These are phyloP conservation scores for Trididemnum clinides DNA, from an alignment of 23 tunicate genomes.

Conservation along the genomic window DNA sequence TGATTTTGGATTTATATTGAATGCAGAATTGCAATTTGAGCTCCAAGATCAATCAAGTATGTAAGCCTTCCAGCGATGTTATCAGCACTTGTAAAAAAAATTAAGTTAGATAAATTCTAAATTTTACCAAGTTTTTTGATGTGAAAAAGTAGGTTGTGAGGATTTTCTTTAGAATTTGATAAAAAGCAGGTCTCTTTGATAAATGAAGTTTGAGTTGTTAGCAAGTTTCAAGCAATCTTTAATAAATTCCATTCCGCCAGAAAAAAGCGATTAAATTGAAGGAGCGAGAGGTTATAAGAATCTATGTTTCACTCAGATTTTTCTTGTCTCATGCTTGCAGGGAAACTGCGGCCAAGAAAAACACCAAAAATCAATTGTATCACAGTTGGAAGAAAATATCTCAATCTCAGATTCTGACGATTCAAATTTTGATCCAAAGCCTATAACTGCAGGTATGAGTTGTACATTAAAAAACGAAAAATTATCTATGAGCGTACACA, in stretches of 20 bases:
- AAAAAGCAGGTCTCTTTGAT: neutral
- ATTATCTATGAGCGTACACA: neutral
- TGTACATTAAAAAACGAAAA: neutral
- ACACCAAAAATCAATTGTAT: neutral
- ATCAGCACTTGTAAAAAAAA: neutral
- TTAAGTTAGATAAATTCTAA: neutral
- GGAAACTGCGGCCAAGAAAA: neutral
- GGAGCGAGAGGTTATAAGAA: neutral
- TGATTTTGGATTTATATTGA: too few species aligned
- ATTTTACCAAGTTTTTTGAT: neutral
- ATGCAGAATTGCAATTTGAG: too few species aligned
- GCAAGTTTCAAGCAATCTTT: too few species aligned
- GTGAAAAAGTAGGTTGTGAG: neutral
- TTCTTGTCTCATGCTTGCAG: neutral
- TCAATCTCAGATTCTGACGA: neutral
- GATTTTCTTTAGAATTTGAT: neutral
- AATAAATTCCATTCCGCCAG: neutral
- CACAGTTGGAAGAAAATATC: neutral
- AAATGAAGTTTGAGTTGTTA: neutral
- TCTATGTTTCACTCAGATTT: neutral
- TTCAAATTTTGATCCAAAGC: neutral
- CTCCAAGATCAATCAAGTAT: too few species aligned
- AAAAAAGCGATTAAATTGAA: neutral
- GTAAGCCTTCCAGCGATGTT: neutral
- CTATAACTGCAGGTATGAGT: neutral